Percentiles rank a stretch among this genome's conserved stretches.
Conservation (phyloP, 2,113 vertebrate species). For the Condylura cristata region DNA sequence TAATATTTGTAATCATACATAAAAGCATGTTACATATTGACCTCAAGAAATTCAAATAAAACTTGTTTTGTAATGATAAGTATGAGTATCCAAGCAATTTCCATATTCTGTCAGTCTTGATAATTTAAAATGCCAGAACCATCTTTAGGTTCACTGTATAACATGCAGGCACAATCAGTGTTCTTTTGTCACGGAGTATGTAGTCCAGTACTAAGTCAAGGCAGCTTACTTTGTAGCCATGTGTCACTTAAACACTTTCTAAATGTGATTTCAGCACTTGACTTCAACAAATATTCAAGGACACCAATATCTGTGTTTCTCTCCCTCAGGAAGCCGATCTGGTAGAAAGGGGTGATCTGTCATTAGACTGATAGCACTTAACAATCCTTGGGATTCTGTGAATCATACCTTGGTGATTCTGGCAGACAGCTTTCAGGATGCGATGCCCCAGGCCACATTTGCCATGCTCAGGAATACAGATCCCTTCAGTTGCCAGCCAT, state of each 20-base stretch:
- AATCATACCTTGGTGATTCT: slow-evolving; percentile 88
- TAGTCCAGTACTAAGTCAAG: background rate
- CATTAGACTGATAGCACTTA: background rate
- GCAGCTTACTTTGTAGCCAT: background rate
- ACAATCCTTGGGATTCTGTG: background rate
- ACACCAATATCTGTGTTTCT: background rate
- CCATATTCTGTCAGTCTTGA: background rate
- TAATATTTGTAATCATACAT: slow-evolving; percentile 26
- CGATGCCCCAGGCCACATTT: slow-evolving; percentile 91
- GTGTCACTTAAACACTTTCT: background rate
- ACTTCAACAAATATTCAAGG: background rate
- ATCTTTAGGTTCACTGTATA: background rate
- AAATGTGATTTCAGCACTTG: background rate
- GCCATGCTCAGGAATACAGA: slow-evolving; percentile 86
- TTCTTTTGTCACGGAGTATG: background rate
- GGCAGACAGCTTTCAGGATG: slow-evolving; percentile 87
- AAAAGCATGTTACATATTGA: background rate
- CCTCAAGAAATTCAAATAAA: background rate
- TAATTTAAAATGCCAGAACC: slow-evolving; percentile 26
- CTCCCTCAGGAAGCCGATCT: background rate
- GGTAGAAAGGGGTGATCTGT: rapidly evolving
- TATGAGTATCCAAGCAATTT: background rate
- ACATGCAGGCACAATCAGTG: background rate
- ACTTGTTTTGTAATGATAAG: background rate
- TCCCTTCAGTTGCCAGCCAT: slow-evolving; percentile 87